A percentile compares a stretch with the other conserved stretches of the same genome.
Conservation (phyloP, 2,888 invertebrate species). For the Steinernema carpocapsae region DNA sequence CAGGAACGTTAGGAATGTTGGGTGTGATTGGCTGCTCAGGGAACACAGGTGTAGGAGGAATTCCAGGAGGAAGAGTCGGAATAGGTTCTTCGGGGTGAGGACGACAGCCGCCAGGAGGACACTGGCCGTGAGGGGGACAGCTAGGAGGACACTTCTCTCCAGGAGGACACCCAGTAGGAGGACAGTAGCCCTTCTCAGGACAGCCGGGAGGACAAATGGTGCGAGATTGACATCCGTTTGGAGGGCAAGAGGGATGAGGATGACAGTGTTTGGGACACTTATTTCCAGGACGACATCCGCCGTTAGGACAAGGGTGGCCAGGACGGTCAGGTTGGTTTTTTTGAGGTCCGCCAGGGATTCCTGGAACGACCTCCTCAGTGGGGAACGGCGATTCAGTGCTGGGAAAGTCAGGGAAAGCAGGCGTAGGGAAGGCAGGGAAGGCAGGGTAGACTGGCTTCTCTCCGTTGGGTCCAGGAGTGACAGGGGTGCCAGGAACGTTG, state of each 20-base stretch:
- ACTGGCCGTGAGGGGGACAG: neutral
- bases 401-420: too few relatives aligned
- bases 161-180: neutral
- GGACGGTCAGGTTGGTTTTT: conserved; percentile 10
- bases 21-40: conserved; percentile 10
- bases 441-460: neutral
- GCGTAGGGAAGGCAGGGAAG: neutral
- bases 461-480: neutral
- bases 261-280: neutral
- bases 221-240: neutral
- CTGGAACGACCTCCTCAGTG: neutral
- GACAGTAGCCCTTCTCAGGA: neutral
- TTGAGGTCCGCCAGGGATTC: neutral
- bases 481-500: neutral
- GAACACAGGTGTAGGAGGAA: neutral
- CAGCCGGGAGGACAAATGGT: neutral
- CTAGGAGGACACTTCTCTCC: neutral
- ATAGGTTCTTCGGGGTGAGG: neutral
- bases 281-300: neutral
- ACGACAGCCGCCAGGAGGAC: neutral
- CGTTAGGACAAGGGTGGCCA: neutral
- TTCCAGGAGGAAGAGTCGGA: conserved; percentile 30
- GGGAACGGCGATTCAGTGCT: too few relatives aligned
- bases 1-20: conserved; percentile 31
- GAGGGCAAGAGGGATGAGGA: neutral